Evolutionary conservation across 2,113 vertebrate genomes (phyloP).

Genomic region (Neodon shergylaensis): DNA sequence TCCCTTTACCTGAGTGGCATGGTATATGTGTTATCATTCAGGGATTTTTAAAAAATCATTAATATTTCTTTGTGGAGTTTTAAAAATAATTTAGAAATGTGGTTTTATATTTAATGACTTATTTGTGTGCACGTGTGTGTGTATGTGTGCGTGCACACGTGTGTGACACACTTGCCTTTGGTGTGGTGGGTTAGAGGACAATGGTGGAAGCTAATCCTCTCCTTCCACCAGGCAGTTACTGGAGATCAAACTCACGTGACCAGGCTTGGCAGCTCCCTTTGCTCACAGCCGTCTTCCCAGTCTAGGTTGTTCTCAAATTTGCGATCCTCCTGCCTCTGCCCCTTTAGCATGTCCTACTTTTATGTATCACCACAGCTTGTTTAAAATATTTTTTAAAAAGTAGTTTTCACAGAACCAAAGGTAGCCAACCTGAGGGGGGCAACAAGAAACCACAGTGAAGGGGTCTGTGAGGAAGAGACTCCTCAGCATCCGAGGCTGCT

Average conservation of each 20-base stretch:
- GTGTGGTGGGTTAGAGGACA: background rate
- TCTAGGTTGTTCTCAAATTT: background rate
- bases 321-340: background rate
- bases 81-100: background rate
- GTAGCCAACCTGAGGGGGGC: background rate
- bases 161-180: background rate
- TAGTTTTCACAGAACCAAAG: background rate
- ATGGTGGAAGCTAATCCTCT: background rate
- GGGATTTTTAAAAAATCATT: background rate
- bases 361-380: background rate
- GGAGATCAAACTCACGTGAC: no score
- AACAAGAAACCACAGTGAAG: background rate
- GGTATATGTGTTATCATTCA: background rate
- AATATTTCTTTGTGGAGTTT: background rate
- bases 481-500: accelerated
- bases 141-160: background rate
- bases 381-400: background rate
- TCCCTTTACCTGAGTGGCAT: background rate
- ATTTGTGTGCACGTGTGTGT: background rate
- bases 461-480: background rate
- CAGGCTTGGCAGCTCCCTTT: background rate
- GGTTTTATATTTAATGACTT: background rate
- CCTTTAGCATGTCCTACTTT: background rate
- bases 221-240: no score
- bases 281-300: background rate